Percentiles rank a stretch among this genome's conserved stretches.
phyloP scores from a whole-genome alignment of 2,113 vertebrate genomes.

The Ptilonorhynchus violaceus region DNA sequence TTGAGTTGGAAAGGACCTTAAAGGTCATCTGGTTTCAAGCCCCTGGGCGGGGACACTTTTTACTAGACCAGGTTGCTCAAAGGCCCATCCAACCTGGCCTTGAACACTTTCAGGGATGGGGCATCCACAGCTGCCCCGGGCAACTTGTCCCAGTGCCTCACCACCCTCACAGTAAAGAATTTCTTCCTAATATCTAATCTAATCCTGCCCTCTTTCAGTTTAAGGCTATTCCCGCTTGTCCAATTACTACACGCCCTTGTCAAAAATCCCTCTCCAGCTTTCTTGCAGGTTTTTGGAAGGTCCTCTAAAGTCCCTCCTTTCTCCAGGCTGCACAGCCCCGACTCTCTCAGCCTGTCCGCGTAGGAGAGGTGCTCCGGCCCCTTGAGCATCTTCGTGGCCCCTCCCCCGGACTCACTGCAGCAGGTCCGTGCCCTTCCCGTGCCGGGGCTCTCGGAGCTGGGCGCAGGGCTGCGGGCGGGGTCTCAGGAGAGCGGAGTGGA shows the following conservation, averaged over 20 bases:
- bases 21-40: not conserved
- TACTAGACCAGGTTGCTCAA: not conserved
- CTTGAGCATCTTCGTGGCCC: not conserved
- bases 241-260: not conserved
- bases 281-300: not conserved
- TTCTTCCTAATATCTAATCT: not conserved
- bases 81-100: not conserved
- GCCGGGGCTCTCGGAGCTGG: not conserved
- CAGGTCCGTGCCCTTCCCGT: rapidly evolving
- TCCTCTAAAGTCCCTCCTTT: not conserved
- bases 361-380: not conserved
- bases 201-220: not conserved
- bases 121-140: not conserved
- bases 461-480: rapidly evolving
- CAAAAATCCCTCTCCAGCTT: not conserved
- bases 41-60: not conserved
- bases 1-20: not conserved
- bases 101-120: not conserved
- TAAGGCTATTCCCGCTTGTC: not conserved
- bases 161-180: not conserved
- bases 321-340: not conserved
- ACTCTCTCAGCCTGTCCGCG: not conserved
- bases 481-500: not conserved
- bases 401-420: rapidly evolving
- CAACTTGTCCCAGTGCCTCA: not conserved